Evolutionary conservation across 2,113 vertebrate genomes (phyloP).

Genomic region (Dipodomys merriami): DNA sequence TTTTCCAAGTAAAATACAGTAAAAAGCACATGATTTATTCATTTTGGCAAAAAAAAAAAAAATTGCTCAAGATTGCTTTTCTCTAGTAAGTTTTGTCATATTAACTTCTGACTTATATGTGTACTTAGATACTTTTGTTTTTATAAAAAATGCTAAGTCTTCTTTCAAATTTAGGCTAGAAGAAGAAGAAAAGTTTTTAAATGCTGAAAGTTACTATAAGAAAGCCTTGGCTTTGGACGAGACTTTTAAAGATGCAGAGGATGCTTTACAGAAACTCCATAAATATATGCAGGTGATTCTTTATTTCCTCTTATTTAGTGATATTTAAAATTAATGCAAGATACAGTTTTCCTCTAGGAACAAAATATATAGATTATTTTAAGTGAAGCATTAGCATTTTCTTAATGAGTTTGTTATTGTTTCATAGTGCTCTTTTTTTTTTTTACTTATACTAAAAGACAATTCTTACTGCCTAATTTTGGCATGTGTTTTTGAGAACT

Average conservation of each 20-base stretch:
- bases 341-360: slow-evolving; percentile 41
- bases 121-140: background rate
- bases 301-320: slow-evolving; percentile 87
- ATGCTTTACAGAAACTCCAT: slow-evolving; percentile 93
- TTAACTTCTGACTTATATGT: background rate
- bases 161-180: slow-evolving; percentile 89
- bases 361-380: slow-evolving; percentile 35
- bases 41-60: background rate
- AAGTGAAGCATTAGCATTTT: slow-evolving; percentile 41
- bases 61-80: slow-evolving; percentile 27
- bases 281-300: slow-evolving; percentile 98
- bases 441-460: slow-evolving; percentile 47
- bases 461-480: slow-evolving; percentile 37
- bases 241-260: slow-evolving; percentile 93
- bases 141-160: slow-evolving; percentile 44
- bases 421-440: background rate
- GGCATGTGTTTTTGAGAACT: slow-evolving; percentile 37
- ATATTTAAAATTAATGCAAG: slow-evolving; percentile 54
- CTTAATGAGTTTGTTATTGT: slow-evolving; percentile 42
- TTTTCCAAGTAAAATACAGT: slow-evolving; percentile 21
- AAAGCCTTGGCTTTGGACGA: slow-evolving; percentile 93
- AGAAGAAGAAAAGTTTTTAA: slow-evolving; percentile 96
- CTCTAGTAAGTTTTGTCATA: background rate
- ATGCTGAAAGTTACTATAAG: slow-evolving; percentile 95
- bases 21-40: slow-evolving; percentile 1